phyloP scores from a whole-genome alignment of 2,888 invertebrate genomes.

The Troides aeacus region DNA sequence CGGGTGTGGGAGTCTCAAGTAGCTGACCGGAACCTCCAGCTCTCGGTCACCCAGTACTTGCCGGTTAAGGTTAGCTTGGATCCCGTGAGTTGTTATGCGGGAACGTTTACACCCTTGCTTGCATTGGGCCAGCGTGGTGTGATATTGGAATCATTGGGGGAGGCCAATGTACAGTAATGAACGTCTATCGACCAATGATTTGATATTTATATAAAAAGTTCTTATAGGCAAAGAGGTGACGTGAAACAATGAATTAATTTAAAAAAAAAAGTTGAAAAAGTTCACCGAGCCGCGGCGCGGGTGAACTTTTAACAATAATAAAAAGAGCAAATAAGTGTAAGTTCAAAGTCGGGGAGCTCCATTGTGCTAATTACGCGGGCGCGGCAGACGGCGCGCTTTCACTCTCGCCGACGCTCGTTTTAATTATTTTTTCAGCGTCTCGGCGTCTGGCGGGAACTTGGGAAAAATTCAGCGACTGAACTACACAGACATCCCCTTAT shows the following conservation, averaged over 20 bases:
- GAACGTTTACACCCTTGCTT: too few relatives aligned
- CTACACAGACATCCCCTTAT: constrained; percentile 37
- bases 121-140: too few relatives aligned
- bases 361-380: constrained; percentile 78
- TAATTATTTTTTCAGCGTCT: constrained; percentile 81
- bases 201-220: background rate
- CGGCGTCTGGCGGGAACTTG: constrained; percentile 76
- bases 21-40: too few relatives aligned
- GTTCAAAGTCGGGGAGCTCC: constrained; percentile 80
- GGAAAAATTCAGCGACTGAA: constrained; percentile 64
- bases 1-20: too few relatives aligned
- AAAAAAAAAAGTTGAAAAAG: constrained; percentile 30
- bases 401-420: constrained; percentile 76
- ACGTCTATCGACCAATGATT: too few relatives aligned
- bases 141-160: too few relatives aligned
- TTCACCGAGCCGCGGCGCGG: constrained; percentile 38
- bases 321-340: constrained; percentile 62
- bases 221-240: background rate
- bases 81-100: too few relatives aligned
- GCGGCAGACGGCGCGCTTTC: constrained; percentile 77
- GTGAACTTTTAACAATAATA: constrained; percentile 56
- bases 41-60: too few relatives aligned
- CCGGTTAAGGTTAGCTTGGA: too few relatives aligned
- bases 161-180: too few relatives aligned
- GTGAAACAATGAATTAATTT: constrained; percentile 14